These are phyloP conservation scores for Ferrisia virgata DNA, from an alignment of 2,888 invertebrate genomes.

Conservation along the genomic window DNA sequence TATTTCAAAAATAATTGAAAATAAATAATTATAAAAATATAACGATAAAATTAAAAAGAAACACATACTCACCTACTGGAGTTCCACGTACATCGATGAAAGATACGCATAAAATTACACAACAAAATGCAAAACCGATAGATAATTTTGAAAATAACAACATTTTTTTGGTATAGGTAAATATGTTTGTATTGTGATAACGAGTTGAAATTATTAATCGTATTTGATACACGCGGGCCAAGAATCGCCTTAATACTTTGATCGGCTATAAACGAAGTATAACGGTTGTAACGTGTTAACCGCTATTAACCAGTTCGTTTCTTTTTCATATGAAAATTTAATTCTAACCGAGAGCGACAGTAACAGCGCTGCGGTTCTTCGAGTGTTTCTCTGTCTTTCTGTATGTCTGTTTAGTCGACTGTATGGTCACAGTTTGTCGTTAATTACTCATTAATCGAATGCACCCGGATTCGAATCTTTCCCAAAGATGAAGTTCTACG, in stretches of 20 bases:
- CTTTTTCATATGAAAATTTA: neutral
- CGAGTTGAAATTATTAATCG: neutral
- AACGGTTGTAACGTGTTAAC: constrained; percentile 20
- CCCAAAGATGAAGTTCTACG: neutral
- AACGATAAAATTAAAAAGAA: neutral
- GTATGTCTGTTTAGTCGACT: neutral
- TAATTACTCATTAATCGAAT: neutral
- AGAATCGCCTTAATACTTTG: constrained; percentile 17
- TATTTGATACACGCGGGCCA: neutral
- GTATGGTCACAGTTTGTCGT: neutral
- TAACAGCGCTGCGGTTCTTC: neutral
- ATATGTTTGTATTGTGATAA: neutral
- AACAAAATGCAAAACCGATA: neutral
- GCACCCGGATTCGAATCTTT: neutral
- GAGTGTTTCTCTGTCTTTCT: neutral
- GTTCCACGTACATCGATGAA: neutral
- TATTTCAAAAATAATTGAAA: too few relatives aligned
- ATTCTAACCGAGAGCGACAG: neutral
- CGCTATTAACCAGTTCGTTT: constrained; percentile 24
- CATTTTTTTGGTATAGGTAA: neutral
- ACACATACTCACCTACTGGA: neutral
- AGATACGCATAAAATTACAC: neutral
- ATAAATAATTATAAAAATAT: neutral
- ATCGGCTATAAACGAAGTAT: constrained; percentile 22
- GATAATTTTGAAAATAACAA: neutral